Evolutionary conservation across 53 echinoderm and acorn worm genomes (phyloP).

Genomic region (Paracentrotus lividus): DNA sequence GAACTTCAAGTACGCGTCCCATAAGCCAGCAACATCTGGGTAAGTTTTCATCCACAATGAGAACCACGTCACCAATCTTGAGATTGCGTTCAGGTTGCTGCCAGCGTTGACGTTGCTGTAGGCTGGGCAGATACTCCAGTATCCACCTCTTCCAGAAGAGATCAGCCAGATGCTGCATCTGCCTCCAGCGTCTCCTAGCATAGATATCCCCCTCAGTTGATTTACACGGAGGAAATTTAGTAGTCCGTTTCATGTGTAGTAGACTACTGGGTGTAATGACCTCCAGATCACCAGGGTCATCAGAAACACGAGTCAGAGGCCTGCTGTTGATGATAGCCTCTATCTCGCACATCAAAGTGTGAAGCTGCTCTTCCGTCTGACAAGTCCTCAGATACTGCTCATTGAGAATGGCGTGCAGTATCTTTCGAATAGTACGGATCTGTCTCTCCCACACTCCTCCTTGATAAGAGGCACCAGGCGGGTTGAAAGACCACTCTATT

Average conservation of each 20-base stretch:
- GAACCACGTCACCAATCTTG: slow-evolving; percentile 59
- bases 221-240: slow-evolving; percentile 31
- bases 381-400: slow-evolving; percentile 60
- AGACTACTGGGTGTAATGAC: slow-evolving; percentile 40
- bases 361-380: slow-evolving; percentile 75
- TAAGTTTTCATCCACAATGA: slow-evolving; percentile 54
- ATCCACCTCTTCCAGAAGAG: too few relatives aligned
- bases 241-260: slow-evolving; percentile 1
- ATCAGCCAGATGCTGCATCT: slow-evolving; percentile 68
- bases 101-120: slow-evolving; percentile 74
- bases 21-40: too few relatives aligned
- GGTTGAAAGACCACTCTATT: slow-evolving; percentile 75
- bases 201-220: slow-evolving; percentile 52
- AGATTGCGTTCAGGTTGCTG: slow-evolving; percentile 68
- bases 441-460: slow-evolving; percentile 82
- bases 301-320: slow-evolving; percentile 64
- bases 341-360: slow-evolving; percentile 78
- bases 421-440: slow-evolving; percentile 67
- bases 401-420: slow-evolving; percentile 63
- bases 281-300: slow-evolving; percentile 73
- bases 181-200: slow-evolving; percentile 70
- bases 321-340: slow-evolving; percentile 79
- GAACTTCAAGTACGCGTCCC: too few relatives aligned
- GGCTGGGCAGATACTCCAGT: slow-evolving; percentile 75
- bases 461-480: slow-evolving; percentile 75